A percentile compares a stretch with the other conserved stretches of the same genome.
These are phyloP conservation scores for Proteles cristata DNA, from an alignment of 2,113 vertebrate species.

Conservation along the genomic window DNA sequence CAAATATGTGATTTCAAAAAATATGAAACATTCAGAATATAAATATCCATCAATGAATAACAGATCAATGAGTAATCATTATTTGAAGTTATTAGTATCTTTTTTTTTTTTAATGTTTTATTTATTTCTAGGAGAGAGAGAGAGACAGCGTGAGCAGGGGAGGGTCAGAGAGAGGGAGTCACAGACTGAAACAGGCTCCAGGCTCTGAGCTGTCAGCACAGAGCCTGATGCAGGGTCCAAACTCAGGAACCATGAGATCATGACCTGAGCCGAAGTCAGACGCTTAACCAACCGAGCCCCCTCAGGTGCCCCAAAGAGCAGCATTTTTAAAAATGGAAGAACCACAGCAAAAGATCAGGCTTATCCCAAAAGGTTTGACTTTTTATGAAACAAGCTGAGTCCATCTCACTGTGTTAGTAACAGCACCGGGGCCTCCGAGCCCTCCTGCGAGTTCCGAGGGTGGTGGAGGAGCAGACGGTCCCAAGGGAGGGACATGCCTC, in stretches of 20 bases:
- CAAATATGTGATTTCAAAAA: not conserved
- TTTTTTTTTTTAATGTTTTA: no score
- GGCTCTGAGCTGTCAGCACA: no score
- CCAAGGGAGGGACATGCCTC: fast-evolving
- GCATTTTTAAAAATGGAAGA: not conserved
- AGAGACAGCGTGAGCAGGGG: no score
- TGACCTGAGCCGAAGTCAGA: no score
- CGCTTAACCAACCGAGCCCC: no score
- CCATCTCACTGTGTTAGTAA: not conserved
- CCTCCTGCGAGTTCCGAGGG: not conserved
- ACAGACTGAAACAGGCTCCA: no score
- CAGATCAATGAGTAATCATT: not conserved
- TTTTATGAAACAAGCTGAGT: not conserved
- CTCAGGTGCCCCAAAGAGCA: not conserved
- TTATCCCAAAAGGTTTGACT: not conserved
- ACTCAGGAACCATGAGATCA: no score
- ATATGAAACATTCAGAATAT: not conserved
- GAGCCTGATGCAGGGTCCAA: no score
- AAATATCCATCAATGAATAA: not conserved
- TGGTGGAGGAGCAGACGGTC: not conserved
- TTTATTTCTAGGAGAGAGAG: no score
- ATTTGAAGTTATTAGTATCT: not conserved
- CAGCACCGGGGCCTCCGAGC: not conserved
- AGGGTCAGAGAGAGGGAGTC: no score
- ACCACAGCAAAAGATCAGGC: not conserved